Evolutionary conservation across 1,140 invertebrate species (phyloP), one percentile per base, ranked within the genome.

Genomic region (Hestina assimilis): DNA sequence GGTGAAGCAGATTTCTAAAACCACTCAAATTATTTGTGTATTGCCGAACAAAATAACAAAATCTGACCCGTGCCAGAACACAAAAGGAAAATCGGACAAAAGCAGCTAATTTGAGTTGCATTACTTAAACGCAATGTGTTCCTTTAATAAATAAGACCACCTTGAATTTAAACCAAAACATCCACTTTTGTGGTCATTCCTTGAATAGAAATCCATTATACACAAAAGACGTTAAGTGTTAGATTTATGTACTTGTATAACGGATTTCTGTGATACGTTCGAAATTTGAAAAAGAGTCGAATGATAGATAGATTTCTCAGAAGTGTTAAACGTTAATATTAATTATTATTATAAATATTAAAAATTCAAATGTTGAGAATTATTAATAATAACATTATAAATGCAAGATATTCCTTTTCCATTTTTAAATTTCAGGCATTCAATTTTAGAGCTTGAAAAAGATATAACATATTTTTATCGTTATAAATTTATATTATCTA

Each of bases 161-260:
- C 61, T 55, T 63, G 26, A 29, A 59, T 55, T 12, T 53, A 20
- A 1, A 57, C 55, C 61, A 58, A 63, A 63, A 63, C 51, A 55
- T 33, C 28, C 3, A 38, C 33, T 42, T 57, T 50, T 54, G 55
- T 58, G 50, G 54, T 63, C 21, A 50, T 11, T 47, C 19, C 6
- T 4, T 38, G 33, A 38, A 38, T 38, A 38, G 33, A 38, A 38
- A n/a, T 2, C 33, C 11, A 31, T 31, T 31, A 9, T 38, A 15
- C 15, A 38, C 6, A n/a, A 38, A 4, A 19, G 17, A 7, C 4
- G n/a, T 38, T 38, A 17, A 17, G 8, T 9, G n/a, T 38, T 8
- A 38, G 33, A 38, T 38, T 38, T 38, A 38, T 38, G 33, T 11
- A 17, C 4, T 1, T 17, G 5, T 14, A 15, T 35, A 35, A 35